A percentile compares a stretch with the other conserved stretches of the same genome.
phyloP scores from a whole-genome alignment of 2,888 invertebrate genomes.

The Microchrysa polita region DNA sequence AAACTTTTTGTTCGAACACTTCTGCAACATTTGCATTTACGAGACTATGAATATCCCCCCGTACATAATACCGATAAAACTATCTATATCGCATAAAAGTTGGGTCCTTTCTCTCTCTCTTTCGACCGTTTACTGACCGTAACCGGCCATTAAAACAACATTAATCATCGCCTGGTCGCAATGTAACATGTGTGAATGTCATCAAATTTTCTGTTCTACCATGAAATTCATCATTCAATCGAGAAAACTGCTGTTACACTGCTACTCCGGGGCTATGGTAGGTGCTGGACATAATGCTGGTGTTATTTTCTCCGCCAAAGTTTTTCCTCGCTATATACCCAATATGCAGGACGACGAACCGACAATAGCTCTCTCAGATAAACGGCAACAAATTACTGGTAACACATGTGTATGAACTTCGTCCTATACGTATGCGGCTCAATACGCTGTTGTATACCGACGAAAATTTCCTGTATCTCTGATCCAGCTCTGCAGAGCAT shows the following conservation, averaged over 20 bases:
- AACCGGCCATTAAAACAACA: slow-evolving; percentile 42
- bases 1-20: no score
- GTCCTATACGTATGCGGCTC: neutral
- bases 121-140: no score
- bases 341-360: slow-evolving; percentile 32
- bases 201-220: slow-evolving; percentile 48
- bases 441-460: neutral
- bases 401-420: slow-evolving; percentile 33
- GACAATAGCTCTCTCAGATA: slow-evolving; percentile 44
- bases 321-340: slow-evolving; percentile 31
- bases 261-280: no score
- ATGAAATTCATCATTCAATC: slow-evolving; percentile 49
- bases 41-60: no score
- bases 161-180: slow-evolving; percentile 46
- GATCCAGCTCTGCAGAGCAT: no score
- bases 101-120: no score
- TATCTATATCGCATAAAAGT: no score
- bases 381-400: slow-evolving; percentile 33
- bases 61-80: no score
- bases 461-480: neutral
- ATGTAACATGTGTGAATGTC: slow-evolving; percentile 49
- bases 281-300: slow-evolving; percentile 47
- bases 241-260: slow-evolving; percentile 30
- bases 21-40: no score
- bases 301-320: slow-evolving; percentile 41